phyloP scores from a whole-genome alignment of 2,888 invertebrate species.

The Zaprionus bogoriensis region DNA sequence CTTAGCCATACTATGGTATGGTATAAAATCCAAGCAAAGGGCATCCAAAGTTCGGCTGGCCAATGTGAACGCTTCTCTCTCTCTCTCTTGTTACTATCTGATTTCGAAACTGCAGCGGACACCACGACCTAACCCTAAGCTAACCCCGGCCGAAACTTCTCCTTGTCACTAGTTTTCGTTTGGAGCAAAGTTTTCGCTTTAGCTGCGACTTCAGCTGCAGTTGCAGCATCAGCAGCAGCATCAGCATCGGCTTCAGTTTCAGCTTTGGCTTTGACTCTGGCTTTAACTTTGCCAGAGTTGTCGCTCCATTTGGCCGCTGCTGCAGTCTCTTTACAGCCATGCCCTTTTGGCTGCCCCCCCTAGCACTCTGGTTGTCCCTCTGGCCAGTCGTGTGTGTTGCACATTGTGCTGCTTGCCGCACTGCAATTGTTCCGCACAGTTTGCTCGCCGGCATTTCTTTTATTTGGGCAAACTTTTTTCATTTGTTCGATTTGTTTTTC shows the following conservation, averaged over 20 bases:
- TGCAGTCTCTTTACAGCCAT: conserved; percentile 30
- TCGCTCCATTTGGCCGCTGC: conserved; percentile 58
- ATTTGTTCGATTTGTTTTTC: conserved; percentile 31
- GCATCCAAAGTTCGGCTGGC: too few relatives aligned
- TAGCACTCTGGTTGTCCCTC: conserved; percentile 4
- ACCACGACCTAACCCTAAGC: conserved; percentile 50
- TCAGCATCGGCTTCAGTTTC: conserved; percentile 8
- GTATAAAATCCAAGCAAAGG: too few relatives aligned
- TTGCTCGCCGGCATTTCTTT: conserved; percentile 38
- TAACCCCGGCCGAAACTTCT: conserved; percentile 21
- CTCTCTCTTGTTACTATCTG: conserved; percentile 59
- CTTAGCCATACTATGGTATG: too few relatives aligned
- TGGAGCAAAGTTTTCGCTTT: conserved; percentile 58
- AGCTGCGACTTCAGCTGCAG: conserved; percentile 8
- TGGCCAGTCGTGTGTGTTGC: conserved; percentile 47
- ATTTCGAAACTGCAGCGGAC: conserved; percentile 62
- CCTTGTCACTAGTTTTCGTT: conserved; percentile 45
- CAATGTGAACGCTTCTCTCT: too few relatives aligned
- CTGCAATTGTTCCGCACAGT: conserved; percentile 76
- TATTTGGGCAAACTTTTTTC: conserved; percentile 54
- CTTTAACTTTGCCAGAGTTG: conserved; percentile 53
- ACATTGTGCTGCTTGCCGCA: conserved; percentile 65
- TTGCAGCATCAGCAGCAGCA: conserved; percentile 17
- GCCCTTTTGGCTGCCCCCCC: conserved; percentile 19
- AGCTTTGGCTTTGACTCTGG: conserved; percentile 31